Percentiles rank a stretch among this genome's conserved stretches.
Conservation (phyloP, 1,140 invertebrate genomes). For the Plectus sambesii region DNA sequence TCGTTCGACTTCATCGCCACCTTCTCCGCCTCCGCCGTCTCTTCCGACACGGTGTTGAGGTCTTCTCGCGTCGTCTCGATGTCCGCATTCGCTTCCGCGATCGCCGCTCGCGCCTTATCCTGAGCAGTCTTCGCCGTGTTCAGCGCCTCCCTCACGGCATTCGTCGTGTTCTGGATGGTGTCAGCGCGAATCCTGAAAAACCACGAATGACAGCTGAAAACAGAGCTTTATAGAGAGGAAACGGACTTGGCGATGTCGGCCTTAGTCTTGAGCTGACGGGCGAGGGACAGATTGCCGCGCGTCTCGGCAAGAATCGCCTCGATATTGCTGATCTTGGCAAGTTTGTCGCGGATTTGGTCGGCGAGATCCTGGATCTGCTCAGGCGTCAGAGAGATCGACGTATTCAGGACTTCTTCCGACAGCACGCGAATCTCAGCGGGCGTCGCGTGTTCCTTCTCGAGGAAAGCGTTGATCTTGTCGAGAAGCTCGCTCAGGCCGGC, state of each 20-base stretch:
- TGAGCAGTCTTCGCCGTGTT: constrained; percentile 28
- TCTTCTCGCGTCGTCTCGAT: constrained; percentile 15
- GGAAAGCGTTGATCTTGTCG: constrained; percentile 34
- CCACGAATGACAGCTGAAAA: too few relatives aligned
- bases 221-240: not conserved
- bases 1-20: constrained; percentile 20
- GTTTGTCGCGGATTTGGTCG: constrained; percentile 37
- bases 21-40: constrained; percentile 20
- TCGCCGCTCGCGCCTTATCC: constrained; percentile 18
- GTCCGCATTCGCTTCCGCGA: constrained; percentile 24
- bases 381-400: constrained; percentile 38
- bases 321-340: constrained; percentile 40
- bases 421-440: constrained; percentile 38
- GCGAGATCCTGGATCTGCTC: constrained; percentile 38
- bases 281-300: constrained; percentile 35
- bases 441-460: constrained; percentile 28
- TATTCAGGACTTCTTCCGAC: constrained; percentile 37
- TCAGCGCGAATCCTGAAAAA: constrained; percentile 19
- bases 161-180: constrained; percentile 29
- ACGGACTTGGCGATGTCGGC: constrained; percentile 25
- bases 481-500: constrained; percentile 24
- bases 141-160: constrained; percentile 22
- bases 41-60: constrained; percentile 6
- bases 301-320: constrained; percentile 42
- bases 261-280: constrained; percentile 30